These are phyloP conservation scores for Carduelis carduelis DNA, from an alignment of 2,797 vertebrate genomes.

Conservation along the genomic window DNA sequence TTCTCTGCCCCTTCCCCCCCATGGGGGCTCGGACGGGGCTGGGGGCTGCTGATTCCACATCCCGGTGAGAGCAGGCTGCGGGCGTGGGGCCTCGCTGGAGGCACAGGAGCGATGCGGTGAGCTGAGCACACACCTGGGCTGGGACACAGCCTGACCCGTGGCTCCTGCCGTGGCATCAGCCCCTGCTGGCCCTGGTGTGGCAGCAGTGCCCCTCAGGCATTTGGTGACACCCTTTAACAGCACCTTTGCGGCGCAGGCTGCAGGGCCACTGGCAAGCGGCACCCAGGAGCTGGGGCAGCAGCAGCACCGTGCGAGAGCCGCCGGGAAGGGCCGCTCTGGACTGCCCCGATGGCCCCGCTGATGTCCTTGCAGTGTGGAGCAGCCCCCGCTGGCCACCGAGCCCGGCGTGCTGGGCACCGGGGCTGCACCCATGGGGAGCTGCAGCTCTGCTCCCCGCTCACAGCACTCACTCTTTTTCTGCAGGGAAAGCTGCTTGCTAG, in stretches of 20 bases:
- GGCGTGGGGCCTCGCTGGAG: not conserved
- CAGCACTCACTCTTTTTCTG: not conserved
- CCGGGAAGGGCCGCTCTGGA: accelerated
- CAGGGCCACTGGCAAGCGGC: accelerated
- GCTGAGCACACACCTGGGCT: accelerated
- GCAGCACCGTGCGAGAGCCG: accelerated
- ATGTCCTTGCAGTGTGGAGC: accelerated
- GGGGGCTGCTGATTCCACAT: constrained; percentile 32
- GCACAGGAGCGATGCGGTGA: accelerated
- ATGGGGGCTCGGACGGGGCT: constrained; percentile 56
- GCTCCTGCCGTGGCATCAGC: not conserved
- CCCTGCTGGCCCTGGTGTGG: not conserved
- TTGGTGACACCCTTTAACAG: not conserved
- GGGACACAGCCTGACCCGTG: not conserved
- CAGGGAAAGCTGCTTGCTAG: not conserved
- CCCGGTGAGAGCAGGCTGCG: not conserved
- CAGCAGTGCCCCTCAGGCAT: accelerated
- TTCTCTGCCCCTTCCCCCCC: constrained; percentile 65
- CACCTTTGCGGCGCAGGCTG: not conserved
- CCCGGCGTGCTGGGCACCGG: accelerated
- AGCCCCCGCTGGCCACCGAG: accelerated
- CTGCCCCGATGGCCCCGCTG: accelerated
- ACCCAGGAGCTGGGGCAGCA: not conserved
- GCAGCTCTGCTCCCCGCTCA: accelerated
- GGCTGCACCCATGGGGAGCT: not conserved